Base-by-base conservation (phyloP, 2,888 invertebrate species). In the Caenorhabditis sp. region DNA sequence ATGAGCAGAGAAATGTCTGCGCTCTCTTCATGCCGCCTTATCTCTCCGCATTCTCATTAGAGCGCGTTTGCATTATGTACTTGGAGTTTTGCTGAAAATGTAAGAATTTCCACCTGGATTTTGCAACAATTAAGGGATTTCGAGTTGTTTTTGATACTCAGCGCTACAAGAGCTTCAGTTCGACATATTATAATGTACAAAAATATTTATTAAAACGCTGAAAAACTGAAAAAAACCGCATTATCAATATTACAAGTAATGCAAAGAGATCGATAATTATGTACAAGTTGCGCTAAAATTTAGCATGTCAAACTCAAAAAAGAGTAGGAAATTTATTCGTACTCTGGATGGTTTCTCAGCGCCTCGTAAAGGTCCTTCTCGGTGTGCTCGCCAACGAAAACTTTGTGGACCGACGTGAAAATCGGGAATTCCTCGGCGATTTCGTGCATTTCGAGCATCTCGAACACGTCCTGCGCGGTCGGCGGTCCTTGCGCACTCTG, bases 401-500 rank as follows among this genome's bases (percentile, higher is more conserved):
- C 97, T 89, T 93, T 93, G 91, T 95, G 95, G 85, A 99, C 94
- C 43, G 96, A 95, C 32, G 95, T 95, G 90, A 99, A 98, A 55
- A 99, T 91, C 0, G 99, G 99, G 90, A 97, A 99, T 89, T 95
- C 56, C 17, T 59, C 50, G 11, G 56, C 9, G 24, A 70, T n/a
- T 6, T 32, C 48, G 15, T 66, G 37, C 32, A 52, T 48, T 43
- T 74, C 65, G 26, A 72, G 35, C 62, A 80, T 73, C 15, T 74
- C 52, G 50, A 50, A 78, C 8, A 80, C 80, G 39, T 80, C 80
- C 20, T 55, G 94, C 8, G 99, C 99, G 8, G 99, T 98, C 89
- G 94, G 94, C 0, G 98, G 98, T 1, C 99, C 99, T 90, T 99
- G 99, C 58, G 99, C 92, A 89, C 96, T 96, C 91, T 99, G 99